Evolutionary conservation across 2,797 vertebrate species (phyloP).

Genomic region (Clarias fuscus): DNA sequence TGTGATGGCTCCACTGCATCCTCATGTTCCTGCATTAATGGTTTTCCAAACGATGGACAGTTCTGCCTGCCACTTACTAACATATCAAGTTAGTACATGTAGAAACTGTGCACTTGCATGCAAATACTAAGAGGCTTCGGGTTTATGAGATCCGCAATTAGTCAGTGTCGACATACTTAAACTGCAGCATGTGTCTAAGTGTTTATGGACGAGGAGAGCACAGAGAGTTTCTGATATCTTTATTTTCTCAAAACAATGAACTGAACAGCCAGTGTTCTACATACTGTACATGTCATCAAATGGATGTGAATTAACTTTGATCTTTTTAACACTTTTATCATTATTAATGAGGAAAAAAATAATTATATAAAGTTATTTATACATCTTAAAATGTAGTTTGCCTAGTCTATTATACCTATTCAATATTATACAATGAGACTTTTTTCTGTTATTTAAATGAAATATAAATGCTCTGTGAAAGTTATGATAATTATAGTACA

Average conservation of each 20-base stretch:
- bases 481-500: background rate
- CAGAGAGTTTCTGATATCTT: no score
- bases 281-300: no score
- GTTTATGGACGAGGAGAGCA: no score
- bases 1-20: conserved; percentile 49
- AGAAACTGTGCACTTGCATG: background rate
- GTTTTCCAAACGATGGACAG: conserved; percentile 63
- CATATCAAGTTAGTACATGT: conserved; percentile 52
- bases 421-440: no score
- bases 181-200: background rate
- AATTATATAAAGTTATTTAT: no score
- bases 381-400: background rate
- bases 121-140: background rate
- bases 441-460: background rate
- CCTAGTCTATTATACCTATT: background rate
- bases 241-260: no score
- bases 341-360: no score
- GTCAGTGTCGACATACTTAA: background rate
- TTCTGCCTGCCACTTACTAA: conserved; percentile 73
- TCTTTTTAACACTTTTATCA: no score
- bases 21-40: conserved; percentile 68
- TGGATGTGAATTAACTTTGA: no score
- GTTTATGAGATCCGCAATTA: background rate
- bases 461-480: background rate
- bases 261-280: no score